Percentiles rank a stretch among this genome's conserved stretches.
Evolutionary conservation across 53 echinoderm and acorn worm genomes (phyloP).

Genomic region (Zoroaster sp.): DNA sequence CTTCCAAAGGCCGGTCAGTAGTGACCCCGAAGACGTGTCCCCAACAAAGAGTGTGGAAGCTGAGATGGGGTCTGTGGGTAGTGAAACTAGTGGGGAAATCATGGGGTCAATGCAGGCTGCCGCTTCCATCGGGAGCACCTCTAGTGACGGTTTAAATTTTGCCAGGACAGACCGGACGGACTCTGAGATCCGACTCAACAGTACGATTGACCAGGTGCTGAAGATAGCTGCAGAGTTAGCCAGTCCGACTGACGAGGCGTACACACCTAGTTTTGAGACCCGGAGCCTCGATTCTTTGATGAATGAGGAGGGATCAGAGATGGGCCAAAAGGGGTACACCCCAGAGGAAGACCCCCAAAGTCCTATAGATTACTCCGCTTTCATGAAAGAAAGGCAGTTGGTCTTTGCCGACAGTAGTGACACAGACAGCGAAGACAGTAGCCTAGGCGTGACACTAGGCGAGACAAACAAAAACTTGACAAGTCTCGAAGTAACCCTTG

Average conservation of each 20-base stretch:
- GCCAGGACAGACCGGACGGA: slow-evolving; percentile 45
- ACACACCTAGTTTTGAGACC: slow-evolving; percentile 62
- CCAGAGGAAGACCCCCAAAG: slow-evolving; percentile 4
- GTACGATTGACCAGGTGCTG: slow-evolving; percentile 66
- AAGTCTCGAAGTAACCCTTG: slow-evolving; percentile 59
- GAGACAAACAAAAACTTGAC: slow-evolving; percentile 68
- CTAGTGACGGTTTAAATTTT: slow-evolving; percentile 43
- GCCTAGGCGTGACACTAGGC: slow-evolving; percentile 64
- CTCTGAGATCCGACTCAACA: slow-evolving; percentile 46
- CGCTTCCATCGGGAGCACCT: slow-evolving; percentile 53
- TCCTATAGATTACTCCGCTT: slow-evolving; percentile 62
- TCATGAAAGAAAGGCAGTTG: slow-evolving; percentile 79
- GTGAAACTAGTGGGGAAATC: slow-evolving; percentile 34
- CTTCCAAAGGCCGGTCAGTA: background rate
- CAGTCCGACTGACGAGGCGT: slow-evolving; percentile 62
- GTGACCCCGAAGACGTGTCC: slow-evolving; percentile 38
- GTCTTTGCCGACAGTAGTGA: slow-evolving; percentile 76
- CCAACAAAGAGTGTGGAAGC: slow-evolving; percentile 50
- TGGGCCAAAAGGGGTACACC: background rate
- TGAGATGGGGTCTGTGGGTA: slow-evolving; percentile 24
- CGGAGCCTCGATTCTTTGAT: slow-evolving; percentile 67
- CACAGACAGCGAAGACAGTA: slow-evolving; percentile 50
- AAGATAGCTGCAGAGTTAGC: slow-evolving; percentile 66
- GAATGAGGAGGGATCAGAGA: slow-evolving; percentile 52
- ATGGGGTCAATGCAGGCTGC: slow-evolving; percentile 45